Evolutionary conservation across 2,113 vertebrate genomes (phyloP).

Genomic region (Pipa parva): DNA sequence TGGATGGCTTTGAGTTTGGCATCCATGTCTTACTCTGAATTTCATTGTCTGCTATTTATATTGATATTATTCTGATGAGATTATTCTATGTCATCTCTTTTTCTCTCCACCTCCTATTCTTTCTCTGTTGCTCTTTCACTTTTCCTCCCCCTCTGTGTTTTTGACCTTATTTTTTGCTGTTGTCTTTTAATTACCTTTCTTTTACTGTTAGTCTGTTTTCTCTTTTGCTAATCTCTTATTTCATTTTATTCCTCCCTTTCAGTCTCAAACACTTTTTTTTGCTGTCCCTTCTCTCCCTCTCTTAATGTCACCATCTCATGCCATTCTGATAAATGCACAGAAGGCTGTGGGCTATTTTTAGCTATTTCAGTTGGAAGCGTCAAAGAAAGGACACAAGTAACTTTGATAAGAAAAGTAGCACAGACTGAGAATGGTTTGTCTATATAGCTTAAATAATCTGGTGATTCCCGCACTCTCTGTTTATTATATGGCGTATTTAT

Average conservation of each 20-base stretch:
- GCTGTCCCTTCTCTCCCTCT: background rate
- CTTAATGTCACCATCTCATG: background rate
- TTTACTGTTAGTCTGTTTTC: too few species aligned
- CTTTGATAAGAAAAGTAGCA: slow-evolving; percentile 11
- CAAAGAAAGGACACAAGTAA: slow-evolving; percentile 35
- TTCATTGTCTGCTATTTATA: too few species aligned
- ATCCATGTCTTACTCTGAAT: too few species aligned
- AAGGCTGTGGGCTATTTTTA: slow-evolving; percentile 29
- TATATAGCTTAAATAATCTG: background rate
- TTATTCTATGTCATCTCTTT: background rate
- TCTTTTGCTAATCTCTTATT: background rate
- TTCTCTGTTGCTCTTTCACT: background rate
- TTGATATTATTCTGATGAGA: too few species aligned
- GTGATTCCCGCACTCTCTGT: too few species aligned
- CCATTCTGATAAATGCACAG: slow-evolving; percentile 8
- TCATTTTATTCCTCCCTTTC: background rate
- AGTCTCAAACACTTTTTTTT: background rate
- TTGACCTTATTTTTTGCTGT: background rate
- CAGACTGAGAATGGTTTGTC: background rate
- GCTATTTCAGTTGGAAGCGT: background rate
- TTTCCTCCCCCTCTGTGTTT: background rate
- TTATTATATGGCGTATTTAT: too few species aligned
- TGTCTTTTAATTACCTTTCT: background rate
- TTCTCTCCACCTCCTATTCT: background rate
- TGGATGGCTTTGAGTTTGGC: too few species aligned